Evolutionary conservation across 2,797 vertebrate species (phyloP), one percentile per base, ranked within the genome.

Genomic region (Pangasius sanitwongsei): DNA sequence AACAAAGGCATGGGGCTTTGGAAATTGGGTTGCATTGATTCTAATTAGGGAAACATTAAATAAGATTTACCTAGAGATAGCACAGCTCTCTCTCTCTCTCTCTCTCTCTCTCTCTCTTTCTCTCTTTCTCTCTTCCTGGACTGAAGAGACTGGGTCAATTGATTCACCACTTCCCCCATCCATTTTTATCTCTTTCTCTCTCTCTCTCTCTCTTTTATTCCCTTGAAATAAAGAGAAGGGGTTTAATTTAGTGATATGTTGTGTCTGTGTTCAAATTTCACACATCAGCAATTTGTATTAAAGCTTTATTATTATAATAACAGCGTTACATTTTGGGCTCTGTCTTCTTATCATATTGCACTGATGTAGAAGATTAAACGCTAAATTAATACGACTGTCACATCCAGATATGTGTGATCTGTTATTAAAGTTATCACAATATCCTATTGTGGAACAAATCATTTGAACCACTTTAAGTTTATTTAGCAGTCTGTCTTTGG

Each of bases 11-110:
- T 93, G 91, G 92, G 92, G 86, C 95, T 96, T 96, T 96, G 96
- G 96, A 97, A 97, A 98, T 97, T 97, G 97, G 96, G 96, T 98
- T 97, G 95, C 97, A 98, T 98, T 97, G 98, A 99, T 99, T 98
- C 96, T 98, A 98, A 99, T 98, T 99, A 99, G 96, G 95, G 95
- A 97, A 97, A 98, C 96, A 96, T 98, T 98, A 99, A 98, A 97
- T 97, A 98, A 97, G 97, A 97, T 98, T 98, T 98, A 97, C 95
- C 94, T 96, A 95, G 96, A 96, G 97, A 97, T 96, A 95, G 93
- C 94, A 95, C 95, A 93, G 89, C 88, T 95, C 89, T 94, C 91
- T 95, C 97, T 93, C 92, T 94, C 91, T 92, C 92, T 90, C 92
- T 91, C 7, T 95, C 94, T 55, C 3, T 55, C 55, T 94, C 89